Conservation (phyloP, 2,888 invertebrate genomes). For the Amphipyra berbera region DNA sequence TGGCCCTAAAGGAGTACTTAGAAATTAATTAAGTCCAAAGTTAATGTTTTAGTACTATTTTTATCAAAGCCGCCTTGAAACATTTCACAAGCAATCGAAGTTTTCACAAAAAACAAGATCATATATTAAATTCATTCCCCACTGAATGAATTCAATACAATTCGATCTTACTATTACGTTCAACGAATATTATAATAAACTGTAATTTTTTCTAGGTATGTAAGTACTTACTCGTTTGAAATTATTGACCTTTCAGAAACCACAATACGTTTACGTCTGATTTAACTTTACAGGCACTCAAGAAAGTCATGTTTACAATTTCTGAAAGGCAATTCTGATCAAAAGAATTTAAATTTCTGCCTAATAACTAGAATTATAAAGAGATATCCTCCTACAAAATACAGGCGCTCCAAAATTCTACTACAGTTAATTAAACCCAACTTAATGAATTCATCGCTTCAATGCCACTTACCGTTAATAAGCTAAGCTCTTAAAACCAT, state of each 20-base stretch:
- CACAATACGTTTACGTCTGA: constrained; percentile 5
- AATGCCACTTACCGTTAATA: constrained; percentile 11
- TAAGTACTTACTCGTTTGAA: too few species aligned
- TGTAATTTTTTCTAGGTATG: too few species aligned
- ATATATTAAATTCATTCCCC: too few species aligned
- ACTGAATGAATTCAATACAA: constrained; percentile 1
- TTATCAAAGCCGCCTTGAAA: neutral
- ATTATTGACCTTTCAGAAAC: neutral
- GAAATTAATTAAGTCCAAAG: constrained; percentile 31
- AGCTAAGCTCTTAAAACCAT: constrained; percentile 12
- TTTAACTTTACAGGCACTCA: neutral
- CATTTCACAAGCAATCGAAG: neutral
- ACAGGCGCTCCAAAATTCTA: constrained; percentile 12
- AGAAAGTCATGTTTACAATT: constrained; percentile 5
- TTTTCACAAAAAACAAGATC: constrained; percentile 2
- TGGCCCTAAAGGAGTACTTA: constrained; percentile 31
- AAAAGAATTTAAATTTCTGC: constrained; percentile 6
- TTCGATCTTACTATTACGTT: neutral
- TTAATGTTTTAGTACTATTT: constrained; percentile 25
- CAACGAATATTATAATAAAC: neutral
- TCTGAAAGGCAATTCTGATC: neutral
- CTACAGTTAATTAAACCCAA: constrained; percentile 18
- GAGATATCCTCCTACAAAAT: constrained; percentile 26
- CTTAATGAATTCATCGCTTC: constrained; percentile 26
- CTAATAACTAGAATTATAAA: constrained; percentile 15